phyloP scores from a whole-genome alignment of 2,797 vertebrate genomes.

The Erithacus rubecula region DNA sequence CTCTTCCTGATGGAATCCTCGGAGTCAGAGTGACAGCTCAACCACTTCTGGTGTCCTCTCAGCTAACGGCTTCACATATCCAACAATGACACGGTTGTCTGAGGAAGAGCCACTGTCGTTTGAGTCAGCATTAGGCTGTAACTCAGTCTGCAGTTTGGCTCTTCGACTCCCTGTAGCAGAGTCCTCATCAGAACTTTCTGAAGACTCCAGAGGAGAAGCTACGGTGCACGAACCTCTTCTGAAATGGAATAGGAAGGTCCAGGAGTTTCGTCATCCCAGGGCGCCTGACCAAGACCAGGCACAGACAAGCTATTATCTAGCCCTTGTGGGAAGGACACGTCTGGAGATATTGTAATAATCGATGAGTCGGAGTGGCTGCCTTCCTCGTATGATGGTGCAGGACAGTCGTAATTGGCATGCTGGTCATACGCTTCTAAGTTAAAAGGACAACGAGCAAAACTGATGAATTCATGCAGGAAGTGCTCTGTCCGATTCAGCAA shows the following conservation, averaged over 20 bases:
- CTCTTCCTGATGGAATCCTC: slow-evolving; percentile 79
- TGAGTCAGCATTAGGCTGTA: slow-evolving; percentile 47
- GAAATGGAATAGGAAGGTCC: slow-evolving; percentile 91
- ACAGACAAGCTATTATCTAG: slow-evolving; percentile 67
- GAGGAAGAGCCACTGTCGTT: slow-evolving; percentile 67
- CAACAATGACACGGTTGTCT: slow-evolving; percentile 89
- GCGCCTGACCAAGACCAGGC: slow-evolving; percentile 73
- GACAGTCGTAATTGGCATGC: slow-evolving; percentile 89
- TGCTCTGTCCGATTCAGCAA: slow-evolving; percentile 89
- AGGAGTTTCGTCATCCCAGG: slow-evolving; percentile 96
- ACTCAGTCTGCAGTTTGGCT: slow-evolving; percentile 24
- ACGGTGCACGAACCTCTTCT: slow-evolving; percentile 70
- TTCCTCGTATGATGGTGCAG: slow-evolving; percentile 87
- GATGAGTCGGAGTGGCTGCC: slow-evolving; percentile 86
- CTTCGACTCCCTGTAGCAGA: neutral
- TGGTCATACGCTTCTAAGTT: slow-evolving; percentile 93
- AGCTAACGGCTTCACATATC: slow-evolving; percentile 86
- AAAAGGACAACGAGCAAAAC: slow-evolving; percentile 91
- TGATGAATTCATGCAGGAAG: slow-evolving; percentile 94
- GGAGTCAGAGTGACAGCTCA: slow-evolving; percentile 88
- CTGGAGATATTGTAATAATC: slow-evolving; percentile 91
- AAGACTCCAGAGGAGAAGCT: slow-evolving; percentile 78
- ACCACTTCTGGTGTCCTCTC: slow-evolving; percentile 94
- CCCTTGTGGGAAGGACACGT: slow-evolving; percentile 74
- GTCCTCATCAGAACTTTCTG: slow-evolving; percentile 82